phyloP scores from a whole-genome alignment of 2,888 invertebrate genomes.

The Microctonus brassicae region DNA sequence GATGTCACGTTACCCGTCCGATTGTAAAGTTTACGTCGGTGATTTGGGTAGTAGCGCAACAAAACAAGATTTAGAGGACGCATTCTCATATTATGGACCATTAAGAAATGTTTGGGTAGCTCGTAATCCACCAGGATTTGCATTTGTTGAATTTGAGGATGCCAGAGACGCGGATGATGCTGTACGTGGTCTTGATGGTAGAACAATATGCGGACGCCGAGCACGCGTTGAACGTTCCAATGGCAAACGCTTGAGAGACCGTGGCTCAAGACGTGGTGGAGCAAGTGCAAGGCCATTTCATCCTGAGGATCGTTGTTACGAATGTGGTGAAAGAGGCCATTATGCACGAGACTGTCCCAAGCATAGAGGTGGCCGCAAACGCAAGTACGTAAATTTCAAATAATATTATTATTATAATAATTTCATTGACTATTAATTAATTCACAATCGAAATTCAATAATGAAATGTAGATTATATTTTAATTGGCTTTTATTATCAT shows the following conservation, averaged over 20 bases:
- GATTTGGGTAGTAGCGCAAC: slow-evolving; percentile 93
- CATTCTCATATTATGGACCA: slow-evolving; percentile 93
- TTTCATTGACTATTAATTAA: not conserved
- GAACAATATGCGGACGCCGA: slow-evolving; percentile 89
- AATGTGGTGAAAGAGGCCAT: slow-evolving; percentile 94
- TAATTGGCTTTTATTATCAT: slow-evolving; percentile 1
- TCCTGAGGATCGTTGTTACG: slow-evolving; percentile 93
- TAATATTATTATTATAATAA: not conserved
- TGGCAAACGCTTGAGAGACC: slow-evolving; percentile 77
- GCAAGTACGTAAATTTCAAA: slow-evolving; percentile 40
- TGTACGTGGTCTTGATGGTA: slow-evolving; percentile 81
- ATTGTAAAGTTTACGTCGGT: slow-evolving; percentile 96
- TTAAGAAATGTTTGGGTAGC: slow-evolving; percentile 98
- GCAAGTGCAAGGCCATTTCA: slow-evolving; percentile 80
- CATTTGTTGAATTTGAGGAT: slow-evolving; percentile 95
- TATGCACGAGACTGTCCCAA: slow-evolving; percentile 92
- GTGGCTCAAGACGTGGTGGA: slow-evolving; percentile 72
- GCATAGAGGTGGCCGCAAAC: slow-evolving; percentile 66
- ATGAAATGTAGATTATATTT: not conserved
- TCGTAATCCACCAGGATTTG: slow-evolving; percentile 94
- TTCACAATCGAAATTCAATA: not conserved
- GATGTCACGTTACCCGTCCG: slow-evolving; percentile 85
- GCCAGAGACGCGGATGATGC: slow-evolving; percentile 93
- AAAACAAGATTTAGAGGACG: slow-evolving; percentile 93
- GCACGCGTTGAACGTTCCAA: slow-evolving; percentile 94